Base-by-base conservation (phyloP, 2,888 invertebrate genomes). In the Ophion obscuratus region DNA sequence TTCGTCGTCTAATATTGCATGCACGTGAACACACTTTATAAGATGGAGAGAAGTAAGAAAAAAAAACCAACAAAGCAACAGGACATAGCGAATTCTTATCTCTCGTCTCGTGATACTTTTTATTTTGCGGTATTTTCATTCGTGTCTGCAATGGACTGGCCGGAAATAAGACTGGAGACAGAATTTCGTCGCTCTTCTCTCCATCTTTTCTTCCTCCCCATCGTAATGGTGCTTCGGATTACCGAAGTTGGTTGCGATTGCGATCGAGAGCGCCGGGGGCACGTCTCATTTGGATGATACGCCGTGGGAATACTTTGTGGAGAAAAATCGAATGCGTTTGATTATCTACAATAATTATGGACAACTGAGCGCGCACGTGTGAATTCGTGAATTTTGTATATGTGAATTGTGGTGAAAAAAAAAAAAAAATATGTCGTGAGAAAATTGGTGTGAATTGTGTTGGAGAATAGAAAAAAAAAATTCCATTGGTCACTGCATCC, bases 1-100 rank as follows among this genome's bases (percentile, higher is more conserved):
- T 84, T 91, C 88, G 85, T 90, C 90, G 89, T 87, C 90, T 90
- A 92, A 92, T 92, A 92, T 92, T 92, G 92, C 92, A 91, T 92
- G 90, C 91, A 92, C 89, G 89, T 92, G 92, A 91, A 92, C 91
- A 92, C 91, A 92, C 90, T 90, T 91, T 83, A 73, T 71, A 83
- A 83, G 53, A 86, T 78, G 71, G 59, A 85, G 66, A 79, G 47
- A 74, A 74, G 57, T 14, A 24, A 62, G n/a, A 47, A 64, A 40
- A 57, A 79, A 70, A 47, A 70, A 73, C 14, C 36, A 62, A 70
- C 14, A 11, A 40, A 75, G 47, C 68, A 70, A 70, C 36, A 4
- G 40, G 36, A 64, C 24, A 36, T 67, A 59, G 67, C 77, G 64
- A 66, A 80, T 78, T 62, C 74, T 44, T 20, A 20, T 77, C 57